Conservation (phyloP, 2,888 invertebrate genomes). For the Phyllotreta cruciferae region DNA sequence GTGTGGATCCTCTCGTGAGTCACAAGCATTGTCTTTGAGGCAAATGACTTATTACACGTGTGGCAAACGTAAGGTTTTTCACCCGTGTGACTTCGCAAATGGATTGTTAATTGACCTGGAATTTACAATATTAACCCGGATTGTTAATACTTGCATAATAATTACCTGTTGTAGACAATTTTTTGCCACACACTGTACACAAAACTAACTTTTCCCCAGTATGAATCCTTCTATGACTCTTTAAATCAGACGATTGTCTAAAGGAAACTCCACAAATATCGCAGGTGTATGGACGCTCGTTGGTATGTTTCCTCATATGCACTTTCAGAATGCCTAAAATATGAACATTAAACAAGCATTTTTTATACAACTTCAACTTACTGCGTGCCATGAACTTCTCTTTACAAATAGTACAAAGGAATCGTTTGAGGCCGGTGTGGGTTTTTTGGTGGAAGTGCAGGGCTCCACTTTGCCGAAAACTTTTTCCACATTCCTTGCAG, state of each 20-base stretch:
- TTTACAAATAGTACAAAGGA: constrained; percentile 46
- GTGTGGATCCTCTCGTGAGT: constrained; percentile 53
- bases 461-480: constrained; percentile 55
- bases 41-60: constrained; percentile 50
- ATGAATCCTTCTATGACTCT: constrained; percentile 57
- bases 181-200: constrained; percentile 57
- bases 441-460: constrained; percentile 49
- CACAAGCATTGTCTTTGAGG: constrained; percentile 48
- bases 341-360: background rate
- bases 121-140: background rate
- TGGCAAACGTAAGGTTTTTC: constrained; percentile 52
- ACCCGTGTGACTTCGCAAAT: constrained; percentile 52
- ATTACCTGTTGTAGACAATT: constrained; percentile 53
- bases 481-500: constrained; percentile 53
- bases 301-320: constrained; percentile 51
- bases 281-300: constrained; percentile 53
- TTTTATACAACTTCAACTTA: constrained; percentile 29
- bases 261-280: constrained; percentile 57
- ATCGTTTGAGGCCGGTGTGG: constrained; percentile 52
- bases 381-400: constrained; percentile 48
- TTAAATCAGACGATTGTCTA: constrained; percentile 57
- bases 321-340: constrained; percentile 47
- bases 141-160: background rate
- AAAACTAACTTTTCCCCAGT: constrained; percentile 64
- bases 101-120: constrained; percentile 32